A percentile compares a stretch with the other conserved stretches of the same genome.
Conservation (phyloP, 1,140 invertebrate species). For the Sycobia sp. region DNA sequence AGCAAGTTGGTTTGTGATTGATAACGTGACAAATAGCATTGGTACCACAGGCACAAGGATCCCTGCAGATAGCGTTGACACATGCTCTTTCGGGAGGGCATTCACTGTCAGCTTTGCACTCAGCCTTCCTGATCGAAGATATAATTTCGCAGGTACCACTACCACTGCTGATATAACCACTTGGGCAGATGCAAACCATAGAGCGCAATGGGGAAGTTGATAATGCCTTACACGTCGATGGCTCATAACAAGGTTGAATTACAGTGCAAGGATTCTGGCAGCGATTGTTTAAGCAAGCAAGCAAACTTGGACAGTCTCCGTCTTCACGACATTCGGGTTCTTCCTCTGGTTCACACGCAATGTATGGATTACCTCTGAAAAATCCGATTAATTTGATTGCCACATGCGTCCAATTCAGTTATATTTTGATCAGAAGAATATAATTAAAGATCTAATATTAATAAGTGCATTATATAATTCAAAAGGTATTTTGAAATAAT, state of each 20-base stretch:
- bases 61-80: slow-evolving; percentile 76
- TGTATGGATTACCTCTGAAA: slow-evolving; percentile 77
- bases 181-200: slow-evolving; percentile 86
- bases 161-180: slow-evolving; percentile 83
- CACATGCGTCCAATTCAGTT: too few relatives aligned
- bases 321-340: slow-evolving; percentile 81
- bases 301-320: slow-evolving; percentile 76
- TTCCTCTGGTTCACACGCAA: slow-evolving; percentile 74
- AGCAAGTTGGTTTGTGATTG: slow-evolving; percentile 84
- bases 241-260: slow-evolving; percentile 78
- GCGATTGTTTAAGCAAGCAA: slow-evolving; percentile 80
- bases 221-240: slow-evolving; percentile 80
- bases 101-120: slow-evolving; percentile 76
- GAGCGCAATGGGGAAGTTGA: slow-evolving; percentile 81
- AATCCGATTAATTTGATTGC: too few relatives aligned
- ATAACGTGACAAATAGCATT: slow-evolving; percentile 81
- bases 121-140: slow-evolving; percentile 66
- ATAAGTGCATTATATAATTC: too few relatives aligned
- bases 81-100: slow-evolving; percentile 79
- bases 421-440: too few relatives aligned
- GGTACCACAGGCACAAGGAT: slow-evolving; percentile 81
- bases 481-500: too few relatives aligned
- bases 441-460: too few relatives aligned
- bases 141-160: slow-evolving; percentile 78
- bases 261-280: slow-evolving; percentile 83